Evolutionary conservation across 2,797 vertebrate species (phyloP), one percentile per base, ranked within the genome.

Genomic region (Brachymystax lenok): DNA sequence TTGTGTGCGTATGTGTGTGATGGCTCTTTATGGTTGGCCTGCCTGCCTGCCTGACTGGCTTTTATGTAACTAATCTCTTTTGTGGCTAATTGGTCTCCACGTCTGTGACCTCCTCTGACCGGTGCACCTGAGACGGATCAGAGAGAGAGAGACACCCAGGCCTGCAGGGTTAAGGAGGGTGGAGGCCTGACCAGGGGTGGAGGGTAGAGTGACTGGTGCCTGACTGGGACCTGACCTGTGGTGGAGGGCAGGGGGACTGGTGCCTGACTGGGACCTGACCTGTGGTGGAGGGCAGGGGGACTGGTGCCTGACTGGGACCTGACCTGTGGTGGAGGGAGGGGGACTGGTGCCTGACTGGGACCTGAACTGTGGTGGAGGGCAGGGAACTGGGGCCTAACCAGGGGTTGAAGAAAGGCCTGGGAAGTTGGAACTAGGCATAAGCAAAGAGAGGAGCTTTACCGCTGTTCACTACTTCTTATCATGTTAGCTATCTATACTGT

Each of bases 51-150:
- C 27, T 68, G 66, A 67, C 67, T 69, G 50, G 10, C 12, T 69
- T 50, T 86, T 86, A 79, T 21, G 24, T 78, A 81, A 86, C 77
- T 75, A 83, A 86, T 81, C 77, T 35, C 71, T 73, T 83, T 79
- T 78, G 75, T 52, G 63, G 70, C 61, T 69, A 72, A 76, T 77
- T 79, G 70, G 66, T 69, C 67, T 77, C 73, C 33, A 59, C 77
- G 50, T 19, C n/a, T 21, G 71, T 81, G 74, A 69, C 51, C 50
- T 30, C 50, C 6, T 24, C 66, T 74, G 21, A 71, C 54, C 77
- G 71, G 64, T 73, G 71, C 66, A 80, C 79, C 77, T 51, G 69
- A 67, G 66, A 74, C 28, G 24, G 68, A 77, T 70, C 73, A 63
- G 24, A 35, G 21, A 63, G 21, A 24, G 21, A 63, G 59, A 24